Conservation (phyloP, 2,113 vertebrate genomes). For the Ginglymostoma cirratum region DNA sequence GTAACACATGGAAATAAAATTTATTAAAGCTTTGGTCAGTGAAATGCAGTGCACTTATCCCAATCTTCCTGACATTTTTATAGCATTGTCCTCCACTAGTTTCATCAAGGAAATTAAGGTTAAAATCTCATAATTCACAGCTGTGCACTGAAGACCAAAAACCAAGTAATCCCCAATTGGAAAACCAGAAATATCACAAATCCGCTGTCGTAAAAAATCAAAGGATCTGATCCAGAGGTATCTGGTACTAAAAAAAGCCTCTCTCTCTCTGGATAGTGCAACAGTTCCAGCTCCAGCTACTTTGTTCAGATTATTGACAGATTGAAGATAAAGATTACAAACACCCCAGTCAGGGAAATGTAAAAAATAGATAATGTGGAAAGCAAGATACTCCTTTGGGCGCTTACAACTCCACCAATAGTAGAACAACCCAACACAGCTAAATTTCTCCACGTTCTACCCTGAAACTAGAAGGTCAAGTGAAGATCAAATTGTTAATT, state of each 20-base stretch:
- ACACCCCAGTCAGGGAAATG: neutral
- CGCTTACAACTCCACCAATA: neutral
- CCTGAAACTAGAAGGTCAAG: neutral
- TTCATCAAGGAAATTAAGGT: neutral
- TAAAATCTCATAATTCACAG: neutral
- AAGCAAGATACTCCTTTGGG: neutral
- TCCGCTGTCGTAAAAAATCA: too few relatives aligned
- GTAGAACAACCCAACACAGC: neutral
- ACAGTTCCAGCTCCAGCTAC: neutral
- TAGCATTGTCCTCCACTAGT: neutral
- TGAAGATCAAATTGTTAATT: neutral
- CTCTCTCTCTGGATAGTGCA: neutral
- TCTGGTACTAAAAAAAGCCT: neutral
- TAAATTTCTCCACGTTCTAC: neutral
- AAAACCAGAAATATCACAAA: neutral
- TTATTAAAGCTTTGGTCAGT: neutral
- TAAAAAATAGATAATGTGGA: neutral
- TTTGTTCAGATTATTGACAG: neutral
- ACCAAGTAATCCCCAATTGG: neutral
- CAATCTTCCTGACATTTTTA: neutral
- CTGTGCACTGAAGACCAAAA: neutral
- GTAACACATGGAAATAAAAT: neutral
- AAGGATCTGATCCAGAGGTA: neutral
- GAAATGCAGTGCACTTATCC: neutral
- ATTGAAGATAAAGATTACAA: slow-evolving; percentile 20